These are phyloP conservation scores for Sussaba pulchella DNA, from an alignment of 2,888 invertebrate species.

Conservation along the genomic window DNA sequence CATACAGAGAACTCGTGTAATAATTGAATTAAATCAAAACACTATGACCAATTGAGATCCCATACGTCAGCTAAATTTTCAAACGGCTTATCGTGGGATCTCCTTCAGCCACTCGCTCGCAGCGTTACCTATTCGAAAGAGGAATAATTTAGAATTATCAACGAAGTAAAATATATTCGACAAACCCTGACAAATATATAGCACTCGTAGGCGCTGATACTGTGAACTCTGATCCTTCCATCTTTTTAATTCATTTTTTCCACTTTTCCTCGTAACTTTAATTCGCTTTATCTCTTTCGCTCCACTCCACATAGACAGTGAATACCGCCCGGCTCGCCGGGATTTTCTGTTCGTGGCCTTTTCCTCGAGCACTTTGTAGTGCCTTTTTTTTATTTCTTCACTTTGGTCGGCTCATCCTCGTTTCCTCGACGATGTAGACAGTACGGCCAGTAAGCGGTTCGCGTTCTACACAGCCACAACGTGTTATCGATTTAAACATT, in stretches of 20 bases:
- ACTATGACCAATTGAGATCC: too few species aligned
- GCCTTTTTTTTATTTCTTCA: not conserved
- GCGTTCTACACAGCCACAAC: constrained; percentile 51
- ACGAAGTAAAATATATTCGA: constrained; percentile 33
- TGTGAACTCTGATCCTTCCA: not conserved
- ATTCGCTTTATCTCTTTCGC: constrained; percentile 44
- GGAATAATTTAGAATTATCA: too few species aligned
- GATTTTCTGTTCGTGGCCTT: constrained; percentile 19
- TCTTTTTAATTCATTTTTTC: constrained; percentile 6
- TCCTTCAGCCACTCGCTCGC: too few species aligned
- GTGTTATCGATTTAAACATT: constrained; percentile 79
- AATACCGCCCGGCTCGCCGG: constrained; percentile 4
- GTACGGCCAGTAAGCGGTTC: constrained; percentile 1
- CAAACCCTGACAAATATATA: too few species aligned
- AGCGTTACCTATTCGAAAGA: too few species aligned
- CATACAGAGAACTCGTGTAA: too few species aligned
- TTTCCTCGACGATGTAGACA: constrained; percentile 3
- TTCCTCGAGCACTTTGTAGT: constrained; percentile 16
- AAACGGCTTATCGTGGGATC: too few species aligned
- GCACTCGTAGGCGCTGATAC: not conserved
- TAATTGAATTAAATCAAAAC: too few species aligned
- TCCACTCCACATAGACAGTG: constrained; percentile 12
- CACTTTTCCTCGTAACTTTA: constrained; percentile 15
- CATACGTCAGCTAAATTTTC: too few species aligned
- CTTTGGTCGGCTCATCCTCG: not conserved